Evolutionary conservation across 1,140 invertebrate species (phyloP), one percentile per base, ranked within the genome.

Genomic region (Cepaea nemoralis): DNA sequence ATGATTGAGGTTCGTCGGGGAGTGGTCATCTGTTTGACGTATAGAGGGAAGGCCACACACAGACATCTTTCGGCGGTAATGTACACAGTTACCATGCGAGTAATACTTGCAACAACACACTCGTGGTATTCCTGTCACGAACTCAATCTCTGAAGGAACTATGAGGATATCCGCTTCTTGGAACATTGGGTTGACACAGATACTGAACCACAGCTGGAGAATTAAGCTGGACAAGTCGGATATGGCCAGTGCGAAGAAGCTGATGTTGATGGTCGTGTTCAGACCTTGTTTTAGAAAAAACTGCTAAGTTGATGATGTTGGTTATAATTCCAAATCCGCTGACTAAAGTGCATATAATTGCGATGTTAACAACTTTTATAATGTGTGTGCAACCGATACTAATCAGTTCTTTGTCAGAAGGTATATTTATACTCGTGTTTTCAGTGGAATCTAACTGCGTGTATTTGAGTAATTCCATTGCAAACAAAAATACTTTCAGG

Each of bases 21-120:
- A 5, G 48, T 77, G 33, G 63, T 22, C 3, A 77, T 37, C 12
- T n/a, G 35, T n/a, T 59, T 59, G 37, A 55, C 35, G 6, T 77
- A 10, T 12, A n/a, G n/a, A n/a, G n/a, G n/a, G n/a, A n/a, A n/a
- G n/a, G n/a, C n/a, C n/a, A n/a, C n/a, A n/a, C n/a, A n/a, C n/a
- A n/a, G n/a, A n/a, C n/a, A n/a, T n/a, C n/a, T n/a, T n/a, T n/a
- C n/a, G n/a, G n/a, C n/a, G n/a, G n/a, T n/a, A n/a, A n/a, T n/a
- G n/a, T n/a, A n/a, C n/a, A n/a, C n/a, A n/a, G n/a, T n/a, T n/a
- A 77, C 63, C 76, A 55, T 40, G 33, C 31, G 24, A 27, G 76
- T 66, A 16, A 59, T 77, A 1, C 76, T n/a, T 5, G 35, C 45
- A n/a, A 39, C 50, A 77, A 40, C 31, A 39, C 14, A 8, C 55